Evolutionary conservation across 2,113 vertebrate genomes (phyloP).

Genomic region (Uria aalge): DNA sequence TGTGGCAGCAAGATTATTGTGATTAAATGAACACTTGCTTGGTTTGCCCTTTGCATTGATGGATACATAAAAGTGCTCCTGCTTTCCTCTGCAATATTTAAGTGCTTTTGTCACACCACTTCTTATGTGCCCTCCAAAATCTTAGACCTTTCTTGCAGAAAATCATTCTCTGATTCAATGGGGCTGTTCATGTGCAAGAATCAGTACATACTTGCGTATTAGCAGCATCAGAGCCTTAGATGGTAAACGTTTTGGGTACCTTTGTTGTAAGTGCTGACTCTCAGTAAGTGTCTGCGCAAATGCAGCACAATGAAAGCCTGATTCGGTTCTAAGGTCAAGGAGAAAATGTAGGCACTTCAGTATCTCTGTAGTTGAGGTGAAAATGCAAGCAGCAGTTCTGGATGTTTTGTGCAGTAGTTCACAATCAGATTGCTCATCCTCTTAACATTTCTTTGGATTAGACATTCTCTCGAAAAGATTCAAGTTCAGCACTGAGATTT

Average conservation of each 20-base stretch:
- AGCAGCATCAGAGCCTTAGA: neutral
- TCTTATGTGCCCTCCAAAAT: neutral
- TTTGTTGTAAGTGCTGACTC: neutral
- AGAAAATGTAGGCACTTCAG: neutral
- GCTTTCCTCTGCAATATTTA: neutral
- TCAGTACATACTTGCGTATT: neutral
- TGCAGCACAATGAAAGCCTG: neutral
- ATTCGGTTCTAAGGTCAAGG: neutral
- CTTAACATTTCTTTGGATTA: neutral
- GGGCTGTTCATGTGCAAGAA: neutral
- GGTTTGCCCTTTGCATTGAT: neutral
- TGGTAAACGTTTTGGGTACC: neutral
- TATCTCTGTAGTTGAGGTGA: neutral
- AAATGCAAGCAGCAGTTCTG: neutral
- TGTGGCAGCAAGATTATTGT: neutral
- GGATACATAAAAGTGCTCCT: neutral
- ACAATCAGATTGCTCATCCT: neutral
- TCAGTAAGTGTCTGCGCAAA: neutral
- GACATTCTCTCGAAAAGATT: neutral
- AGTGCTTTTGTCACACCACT: neutral
- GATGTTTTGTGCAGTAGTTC: neutral
- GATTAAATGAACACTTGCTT: neutral
- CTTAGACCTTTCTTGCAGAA: neutral
- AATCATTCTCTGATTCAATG: neutral
- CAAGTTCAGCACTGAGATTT: neutral